phyloP scores from a whole-genome alignment of 1,140 invertebrate genomes.

The Pollicipes pollicipes region DNA sequence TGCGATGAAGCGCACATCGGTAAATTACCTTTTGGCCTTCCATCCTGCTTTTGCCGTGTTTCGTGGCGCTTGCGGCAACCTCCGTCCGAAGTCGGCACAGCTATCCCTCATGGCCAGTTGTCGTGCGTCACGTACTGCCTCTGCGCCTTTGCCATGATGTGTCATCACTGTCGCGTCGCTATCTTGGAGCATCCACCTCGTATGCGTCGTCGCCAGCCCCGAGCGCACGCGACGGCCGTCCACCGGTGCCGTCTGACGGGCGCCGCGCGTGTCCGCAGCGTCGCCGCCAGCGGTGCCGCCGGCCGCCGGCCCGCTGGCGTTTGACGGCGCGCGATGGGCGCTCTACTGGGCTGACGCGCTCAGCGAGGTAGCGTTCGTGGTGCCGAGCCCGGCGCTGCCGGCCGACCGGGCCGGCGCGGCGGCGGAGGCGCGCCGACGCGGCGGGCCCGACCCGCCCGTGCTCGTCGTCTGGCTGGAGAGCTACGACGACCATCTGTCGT shows the following conservation, averaged over 20 bases:
- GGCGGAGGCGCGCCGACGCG: constrained; percentile 16
- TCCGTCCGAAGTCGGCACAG: too few relatives aligned
- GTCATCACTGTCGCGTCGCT: too few relatives aligned
- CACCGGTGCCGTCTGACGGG: background rate
- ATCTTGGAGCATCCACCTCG: too few relatives aligned
- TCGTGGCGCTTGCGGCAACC: too few relatives aligned
- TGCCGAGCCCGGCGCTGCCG: constrained; percentile 44
- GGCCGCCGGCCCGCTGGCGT: constrained; percentile 14
- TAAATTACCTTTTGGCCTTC: too few relatives aligned
- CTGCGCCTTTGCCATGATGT: too few relatives aligned
- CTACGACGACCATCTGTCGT: constrained; percentile 71
- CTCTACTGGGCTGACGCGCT: constrained; percentile 93
- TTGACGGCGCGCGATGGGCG: constrained; percentile 47
- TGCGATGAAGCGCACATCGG: too few relatives aligned
- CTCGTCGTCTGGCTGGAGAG: constrained; percentile 89
- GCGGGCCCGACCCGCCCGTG: constrained; percentile 43
- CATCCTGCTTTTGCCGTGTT: too few relatives aligned
- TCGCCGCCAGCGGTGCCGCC: background rate
- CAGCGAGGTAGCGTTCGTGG: constrained; percentile 84
- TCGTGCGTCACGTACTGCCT: too few relatives aligned
- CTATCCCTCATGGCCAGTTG: too few relatives aligned
- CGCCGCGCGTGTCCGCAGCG: background rate
- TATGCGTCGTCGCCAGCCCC: too few relatives aligned
- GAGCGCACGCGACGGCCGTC: too few relatives aligned
- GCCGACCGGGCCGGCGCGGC: constrained; percentile 24